phyloP scores from a whole-genome alignment of 2,888 invertebrate genomes.

The Phyllotreta cruciferae region DNA sequence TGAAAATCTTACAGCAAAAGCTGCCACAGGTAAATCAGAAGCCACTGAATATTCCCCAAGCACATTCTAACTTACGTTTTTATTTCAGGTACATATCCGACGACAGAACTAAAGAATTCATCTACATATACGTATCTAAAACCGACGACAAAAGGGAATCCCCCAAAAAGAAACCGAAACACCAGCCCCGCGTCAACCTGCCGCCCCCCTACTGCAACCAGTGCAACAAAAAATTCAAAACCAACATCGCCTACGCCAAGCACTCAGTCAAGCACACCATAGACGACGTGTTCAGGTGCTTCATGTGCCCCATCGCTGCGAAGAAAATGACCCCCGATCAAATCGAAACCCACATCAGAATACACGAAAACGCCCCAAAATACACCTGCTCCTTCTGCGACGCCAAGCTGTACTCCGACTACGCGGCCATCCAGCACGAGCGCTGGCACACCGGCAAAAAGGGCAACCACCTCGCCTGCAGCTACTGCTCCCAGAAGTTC shows the following conservation, averaged over 20 bases:
- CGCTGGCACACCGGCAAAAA: constrained; percentile 47
- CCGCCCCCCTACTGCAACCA: constrained; percentile 39
- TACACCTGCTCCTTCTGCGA: constrained; percentile 51
- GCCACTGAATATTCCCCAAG: no score
- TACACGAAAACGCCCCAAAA: constrained; percentile 50
- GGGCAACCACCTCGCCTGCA: constrained; percentile 47
- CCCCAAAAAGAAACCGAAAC: background rate
- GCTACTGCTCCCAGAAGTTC: constrained; percentile 53
- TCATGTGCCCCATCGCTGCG: constrained; percentile 35
- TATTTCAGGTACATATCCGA: background rate
- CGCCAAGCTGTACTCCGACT: constrained; percentile 48
- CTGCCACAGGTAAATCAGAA: no score
- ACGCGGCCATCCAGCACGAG: constrained; percentile 50
- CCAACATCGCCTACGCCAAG: constrained; percentile 40
- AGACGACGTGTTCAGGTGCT: constrained; percentile 36
- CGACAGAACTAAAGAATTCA: constrained; percentile 9
- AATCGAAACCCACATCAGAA: constrained; percentile 49
- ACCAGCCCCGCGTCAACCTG: no score
- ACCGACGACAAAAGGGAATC: background rate
- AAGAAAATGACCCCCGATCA: constrained; percentile 40
- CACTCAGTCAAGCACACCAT: constrained; percentile 42
- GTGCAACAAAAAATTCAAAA: constrained; percentile 45
- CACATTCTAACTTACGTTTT: no score
- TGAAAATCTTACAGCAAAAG: no score
- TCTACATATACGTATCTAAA: constrained; percentile 21